A percentile compares a stretch with the other conserved stretches of the same genome.
Conservation (phyloP, 2,797 vertebrate genomes). For the Sardinella longiceps region DNA sequence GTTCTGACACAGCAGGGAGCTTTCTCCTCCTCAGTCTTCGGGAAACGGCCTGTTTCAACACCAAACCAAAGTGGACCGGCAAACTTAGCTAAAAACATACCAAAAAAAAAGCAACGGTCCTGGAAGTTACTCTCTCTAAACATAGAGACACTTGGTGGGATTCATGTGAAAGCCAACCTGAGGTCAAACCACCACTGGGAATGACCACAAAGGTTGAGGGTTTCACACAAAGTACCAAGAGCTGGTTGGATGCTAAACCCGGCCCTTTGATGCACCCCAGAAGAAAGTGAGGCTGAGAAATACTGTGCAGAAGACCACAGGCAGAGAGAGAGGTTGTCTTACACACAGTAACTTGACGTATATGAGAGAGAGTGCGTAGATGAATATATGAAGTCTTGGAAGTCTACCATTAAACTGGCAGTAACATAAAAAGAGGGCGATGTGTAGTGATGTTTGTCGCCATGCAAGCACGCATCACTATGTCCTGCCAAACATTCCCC, state of each 20-base stretch:
- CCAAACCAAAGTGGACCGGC: constrained; percentile 69
- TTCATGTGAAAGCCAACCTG: constrained; percentile 68
- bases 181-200: constrained; percentile 7
- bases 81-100: constrained; percentile 33
- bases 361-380: neutral
- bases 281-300: constrained; percentile 76
- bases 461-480: neutral
- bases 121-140: constrained; percentile 5
- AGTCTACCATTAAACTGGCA: constrained; percentile 14
- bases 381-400: neutral
- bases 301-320: constrained; percentile 56
- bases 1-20: constrained; percentile 51
- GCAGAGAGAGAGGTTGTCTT: constrained; percentile 66
- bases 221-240: constrained; percentile 73
- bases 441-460: neutral
- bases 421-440: constrained; percentile 2
- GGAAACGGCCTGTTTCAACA: constrained; percentile 83
- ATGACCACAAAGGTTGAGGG: constrained; percentile 37
- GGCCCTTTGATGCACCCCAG: constrained; percentile 84
- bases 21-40: constrained; percentile 80
- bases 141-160: constrained; percentile 57
- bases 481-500: neutral
- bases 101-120: constrained; percentile 34
- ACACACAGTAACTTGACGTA: neutral
- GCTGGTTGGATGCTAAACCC: constrained; percentile 79